Evolutionary conservation across 1,140 invertebrate genomes (phyloP), one percentile per base, ranked within the genome.

Genomic region (Drosophila kanapiae): DNA sequence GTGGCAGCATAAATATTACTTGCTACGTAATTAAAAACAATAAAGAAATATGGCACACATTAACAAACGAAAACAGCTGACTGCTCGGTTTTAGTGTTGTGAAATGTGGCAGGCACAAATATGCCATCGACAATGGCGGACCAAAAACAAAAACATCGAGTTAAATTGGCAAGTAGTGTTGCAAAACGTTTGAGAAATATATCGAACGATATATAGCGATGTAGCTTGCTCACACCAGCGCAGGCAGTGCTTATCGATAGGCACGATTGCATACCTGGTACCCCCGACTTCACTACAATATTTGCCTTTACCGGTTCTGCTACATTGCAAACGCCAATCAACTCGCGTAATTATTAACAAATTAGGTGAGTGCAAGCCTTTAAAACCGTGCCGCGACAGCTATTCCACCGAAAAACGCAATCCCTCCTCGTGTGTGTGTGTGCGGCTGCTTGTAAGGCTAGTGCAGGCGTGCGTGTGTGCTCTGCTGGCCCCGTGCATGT

Each of bases 301-400:
- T 75, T 75, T 75, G 71, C 71, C 71, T 75, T 75, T 75, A 75
- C 71, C 71, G 71, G 71, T 75, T 75, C 59, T 62, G 71, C 70
- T 75, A 58, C 58, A 62, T 62, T 75, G 70, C 58, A 75, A 75
- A 75, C 42, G 47, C 48, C 27, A 48, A 75, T 75, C 35, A 75
- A 75, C 56, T 48, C 49, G 71, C 49, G 71, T 75, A 75, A 54
- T 75, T 75, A 54, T 33, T 75, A 75, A 63, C 40, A 54, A 75
- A 48, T 75, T 75, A 75, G 71, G 71, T 75, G 71, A 75, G 71
- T 75, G 57, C 38, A 33, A 6, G 40, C 38, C 71, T 29, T 16
- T 53, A n/a, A 38, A 53, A 14, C n/a, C 13, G 31, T 23, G 31
- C 37, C 35, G 37, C 18, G 33, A 51, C 48, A 40, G 38, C 33